These are phyloP conservation scores for Apis dorsata DNA, from an alignment of 1,140 invertebrate species.

Conservation along the genomic window DNA sequence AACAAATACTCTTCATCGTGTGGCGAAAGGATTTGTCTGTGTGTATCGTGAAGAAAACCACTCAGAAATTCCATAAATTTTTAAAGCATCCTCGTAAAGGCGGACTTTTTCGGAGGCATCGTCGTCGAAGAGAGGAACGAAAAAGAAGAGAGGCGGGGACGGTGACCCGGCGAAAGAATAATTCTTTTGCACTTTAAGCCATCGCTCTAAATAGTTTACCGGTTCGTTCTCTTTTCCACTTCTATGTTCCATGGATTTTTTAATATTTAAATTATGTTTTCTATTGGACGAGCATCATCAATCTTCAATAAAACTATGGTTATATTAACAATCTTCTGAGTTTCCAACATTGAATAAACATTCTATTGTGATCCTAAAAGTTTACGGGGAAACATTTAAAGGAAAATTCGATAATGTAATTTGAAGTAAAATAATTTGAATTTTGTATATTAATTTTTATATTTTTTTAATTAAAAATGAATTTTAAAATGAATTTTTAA, in stretches of 20 bases:
- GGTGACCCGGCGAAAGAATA: constrained; percentile 46
- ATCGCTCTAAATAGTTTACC: neutral
- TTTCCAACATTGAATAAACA: neutral
- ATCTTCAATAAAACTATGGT: neutral
- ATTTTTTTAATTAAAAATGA: too few species aligned
- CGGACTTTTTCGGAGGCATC: constrained; percentile 56
- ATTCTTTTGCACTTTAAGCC: constrained; percentile 52
- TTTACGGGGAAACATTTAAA: too few species aligned
- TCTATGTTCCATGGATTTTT: neutral
- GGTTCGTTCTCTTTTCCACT: neutral
- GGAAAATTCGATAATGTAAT: too few species aligned
- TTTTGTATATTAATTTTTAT: too few species aligned
- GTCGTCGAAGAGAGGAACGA: neutral
- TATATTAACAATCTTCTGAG: neutral
- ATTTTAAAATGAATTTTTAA: too few species aligned
- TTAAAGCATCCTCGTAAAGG: constrained; percentile 69
- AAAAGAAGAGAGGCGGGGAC: constrained; percentile 24
- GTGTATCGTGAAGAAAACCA: constrained; percentile 60
- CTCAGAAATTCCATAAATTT: constrained; percentile 77
- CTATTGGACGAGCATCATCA: neutral
- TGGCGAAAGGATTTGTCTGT: neutral
- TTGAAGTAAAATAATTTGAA: too few species aligned
- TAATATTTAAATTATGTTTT: neutral
- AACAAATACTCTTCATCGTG: constrained; percentile 5
- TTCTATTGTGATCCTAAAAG: too few species aligned